Base-by-base conservation (phyloP, 2,888 invertebrate species). In the Drosophila mulleri region DNA sequence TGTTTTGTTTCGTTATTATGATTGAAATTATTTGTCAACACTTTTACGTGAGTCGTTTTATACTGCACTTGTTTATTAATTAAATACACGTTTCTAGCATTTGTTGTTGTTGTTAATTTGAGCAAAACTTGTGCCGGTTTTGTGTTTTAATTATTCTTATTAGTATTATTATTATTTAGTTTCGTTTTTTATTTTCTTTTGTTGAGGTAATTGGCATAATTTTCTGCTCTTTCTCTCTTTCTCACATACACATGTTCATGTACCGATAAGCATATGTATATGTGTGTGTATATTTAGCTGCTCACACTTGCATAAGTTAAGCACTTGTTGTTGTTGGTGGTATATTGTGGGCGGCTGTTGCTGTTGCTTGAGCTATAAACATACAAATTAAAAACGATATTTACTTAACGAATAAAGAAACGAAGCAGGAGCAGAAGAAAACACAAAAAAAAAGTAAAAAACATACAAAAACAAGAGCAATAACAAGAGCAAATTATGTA, bases 111-210 rank as follows among this genome's bases (percentile, higher is more conserved):
- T 74, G 54, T 83, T 72, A 57, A 66, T 75, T 79, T 84, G 67
- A 85, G 80, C 88, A 79, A 77, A 84, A 87, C 73, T 84, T 88
- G 72, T 80, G 78, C 78, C 64, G 67, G 57, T 80, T 80, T 72
- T 57, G 37, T 67, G 48, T 57, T 60, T 75, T 71, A 77, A 72
- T 68, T 70, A 67, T 67, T 63, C 50, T 71, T 61, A 53, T 37
- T 16, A 67, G 68, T 16, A 67, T 72, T 69, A 61, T 67, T 61
- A 62, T 67, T 65, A 63, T 41, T 41, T 54, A 65, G 48, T 66
- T 78, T 47, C 57, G 76, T 79, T 62, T 50, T 5, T 69, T 62
- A 32, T 12, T 29, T 50, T 32, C 66, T 72, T 41, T 53, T 82
- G 67, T 60, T 69, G 58, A 65, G 68, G 65, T 67, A 67, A 67